Percentiles rank a stretch among this genome's conserved stretches.
Evolutionary conservation across 2,888 invertebrate species (phyloP).

Genomic region (Venusia cambrica): DNA sequence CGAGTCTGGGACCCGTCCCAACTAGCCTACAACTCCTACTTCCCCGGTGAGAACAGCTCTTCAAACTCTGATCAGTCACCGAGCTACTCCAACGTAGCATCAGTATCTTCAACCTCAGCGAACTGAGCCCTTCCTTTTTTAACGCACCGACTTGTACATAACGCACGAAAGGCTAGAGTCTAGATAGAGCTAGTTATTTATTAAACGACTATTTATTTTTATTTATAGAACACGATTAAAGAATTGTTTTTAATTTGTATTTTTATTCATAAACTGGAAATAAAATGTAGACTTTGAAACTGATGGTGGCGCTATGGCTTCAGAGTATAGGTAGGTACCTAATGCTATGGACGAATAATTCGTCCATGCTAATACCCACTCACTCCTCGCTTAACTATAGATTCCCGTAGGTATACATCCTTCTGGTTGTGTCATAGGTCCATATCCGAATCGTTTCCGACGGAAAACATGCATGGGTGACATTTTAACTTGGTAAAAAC

Average conservation of each 20-base stretch:
- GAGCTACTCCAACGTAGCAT: constrained; percentile 72
- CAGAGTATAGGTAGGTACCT: no score
- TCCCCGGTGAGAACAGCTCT: constrained; percentile 82
- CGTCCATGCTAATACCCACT: no score
- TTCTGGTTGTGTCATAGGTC: no score
- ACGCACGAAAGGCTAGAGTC: constrained; percentile 66
- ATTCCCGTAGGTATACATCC: no score
- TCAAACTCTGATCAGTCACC: constrained; percentile 79
- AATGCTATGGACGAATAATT: no score
- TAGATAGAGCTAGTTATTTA: constrained; percentile 64
- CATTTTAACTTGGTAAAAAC: no score
- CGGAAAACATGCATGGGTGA: no score
- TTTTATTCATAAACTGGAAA: no score
- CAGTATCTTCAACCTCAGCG: constrained; percentile 57
- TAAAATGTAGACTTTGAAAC: no score
- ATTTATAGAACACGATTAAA: constrained; percentile 75
- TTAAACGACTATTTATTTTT: constrained; percentile 68
- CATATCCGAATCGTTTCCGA: no score
- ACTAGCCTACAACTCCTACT: constrained; percentile 86
- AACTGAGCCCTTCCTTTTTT: constrained; percentile 54
- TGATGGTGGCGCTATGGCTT: no score
- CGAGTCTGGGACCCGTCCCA: constrained; percentile 88
- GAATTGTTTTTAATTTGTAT: constrained; percentile 46
- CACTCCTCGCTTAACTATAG: no score
- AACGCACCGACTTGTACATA: constrained; percentile 50